Base-by-base conservation (phyloP, 2,113 vertebrate species). In the Poeciliopsis occidentalis region DNA sequence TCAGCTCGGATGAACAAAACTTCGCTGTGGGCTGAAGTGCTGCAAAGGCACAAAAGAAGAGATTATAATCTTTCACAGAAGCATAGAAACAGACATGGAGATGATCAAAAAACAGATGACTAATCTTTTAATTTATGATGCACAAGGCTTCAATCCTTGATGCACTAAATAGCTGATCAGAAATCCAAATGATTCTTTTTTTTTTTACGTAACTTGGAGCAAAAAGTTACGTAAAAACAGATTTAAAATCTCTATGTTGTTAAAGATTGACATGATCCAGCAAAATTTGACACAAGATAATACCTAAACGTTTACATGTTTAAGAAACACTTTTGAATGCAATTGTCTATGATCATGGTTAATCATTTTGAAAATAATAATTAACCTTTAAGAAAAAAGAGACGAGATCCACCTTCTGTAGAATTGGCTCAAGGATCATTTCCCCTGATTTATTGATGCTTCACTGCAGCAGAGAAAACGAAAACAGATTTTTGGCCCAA, bases 1-100 rank as follows among this genome's bases (percentile, higher is more conserved):
- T 2, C 31, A 71, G 30, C 8, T 64, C 51, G 57, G 78, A 79
- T 63, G 27, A 51, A 76, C 64, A 22, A 7, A 89, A 71, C 32
- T 68, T 57, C n/a, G 51, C 51, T 10, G 51, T 11, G 24, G 51
- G 51, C 24, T 57, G 51, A 3, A 0, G 8, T 57, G 24, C 51
- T 24, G 51, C 24, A n/a, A 57, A n/a, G 51, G 17, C 51, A 57
- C n/a, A 24, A 57, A 57, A n/a, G 8, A 57, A 57, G 19, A 24
- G 3, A n/a, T 57, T 47, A 0, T 5, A 10, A 57, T 57, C 8
- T n/a, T 24, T 57, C 51, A 10, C 8, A 54, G 19, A 54, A 24
- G 19, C 24, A 24, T 54, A 54, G 47, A 54, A 54, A 54, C 22
- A 22, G 51, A 57, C 24, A 57, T n/a, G 24, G 7, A 57, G 51